phyloP scores from a whole-genome alignment of 2,888 invertebrate genomes.

The Alcis repandata region DNA sequence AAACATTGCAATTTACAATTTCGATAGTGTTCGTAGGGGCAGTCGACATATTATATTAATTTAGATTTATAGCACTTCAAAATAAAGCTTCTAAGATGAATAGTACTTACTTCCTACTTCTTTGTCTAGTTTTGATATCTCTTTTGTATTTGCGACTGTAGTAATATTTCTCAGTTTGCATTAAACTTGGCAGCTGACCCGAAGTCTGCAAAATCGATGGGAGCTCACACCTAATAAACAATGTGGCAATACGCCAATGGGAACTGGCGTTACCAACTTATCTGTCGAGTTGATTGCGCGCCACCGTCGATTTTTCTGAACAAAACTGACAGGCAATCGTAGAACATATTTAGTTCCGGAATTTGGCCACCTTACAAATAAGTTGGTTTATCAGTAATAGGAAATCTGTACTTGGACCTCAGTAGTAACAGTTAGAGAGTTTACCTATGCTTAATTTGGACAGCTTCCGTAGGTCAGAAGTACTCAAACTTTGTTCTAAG shows the following conservation, averaged over 20 bases:
- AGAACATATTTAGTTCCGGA: not conserved
- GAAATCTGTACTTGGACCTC: conserved; percentile 38
- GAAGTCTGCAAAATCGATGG: conserved; percentile 45
- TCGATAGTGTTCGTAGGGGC: too few relatives aligned
- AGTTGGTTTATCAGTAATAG: conserved; percentile 1
- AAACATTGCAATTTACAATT: too few relatives aligned
- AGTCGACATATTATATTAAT: too few relatives aligned
- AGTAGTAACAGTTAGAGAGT: conserved; percentile 24
- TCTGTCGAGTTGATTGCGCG: not conserved
- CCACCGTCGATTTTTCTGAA: not conserved
- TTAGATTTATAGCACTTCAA: too few relatives aligned
- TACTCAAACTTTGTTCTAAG: conserved; percentile 10
- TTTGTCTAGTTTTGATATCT: not conserved
- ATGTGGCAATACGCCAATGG: conserved; percentile 48
- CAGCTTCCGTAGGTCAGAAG: not conserved
- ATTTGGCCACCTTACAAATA: not conserved
- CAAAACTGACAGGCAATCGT: too few relatives aligned
- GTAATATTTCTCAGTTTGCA: conserved; percentile 26
- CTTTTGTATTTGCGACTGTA: conserved; percentile 2
- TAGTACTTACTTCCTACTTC: not conserved
- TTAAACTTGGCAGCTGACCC: conserved; percentile 45
- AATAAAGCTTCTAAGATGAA: too few relatives aligned
- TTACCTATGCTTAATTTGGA: conserved; percentile 22
- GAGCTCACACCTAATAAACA: conserved; percentile 45
- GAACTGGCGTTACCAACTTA: conserved; percentile 20